Conservation (phyloP, 2,888 invertebrate species). For the Linyphia triangularis region DNA sequence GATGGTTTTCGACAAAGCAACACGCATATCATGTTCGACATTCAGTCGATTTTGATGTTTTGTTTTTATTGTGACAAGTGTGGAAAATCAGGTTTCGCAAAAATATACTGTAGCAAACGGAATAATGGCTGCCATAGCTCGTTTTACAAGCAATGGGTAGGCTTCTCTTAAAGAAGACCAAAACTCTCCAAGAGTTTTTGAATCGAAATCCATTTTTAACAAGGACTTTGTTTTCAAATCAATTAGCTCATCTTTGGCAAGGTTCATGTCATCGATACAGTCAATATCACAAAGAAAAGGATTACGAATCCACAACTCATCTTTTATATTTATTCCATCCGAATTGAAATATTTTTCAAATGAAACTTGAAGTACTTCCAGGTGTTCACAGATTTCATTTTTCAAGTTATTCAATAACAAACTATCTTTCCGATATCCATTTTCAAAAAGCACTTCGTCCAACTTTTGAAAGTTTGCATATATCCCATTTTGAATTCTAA, state of each 20-base stretch:
- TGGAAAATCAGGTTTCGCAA: constrained; percentile 59
- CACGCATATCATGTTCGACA: constrained; percentile 38
- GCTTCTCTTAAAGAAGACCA: constrained; percentile 68
- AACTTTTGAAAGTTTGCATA: too few relatives aligned
- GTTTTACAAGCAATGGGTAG: constrained; percentile 64
- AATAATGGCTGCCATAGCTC: constrained; percentile 67
- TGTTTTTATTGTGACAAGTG: too few relatives aligned
- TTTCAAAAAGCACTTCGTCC: too few relatives aligned
- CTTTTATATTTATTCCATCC: constrained; percentile 55
- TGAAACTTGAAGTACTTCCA: too few relatives aligned
- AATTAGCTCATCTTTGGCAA: constrained; percentile 62
- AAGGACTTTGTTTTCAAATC: constrained; percentile 60
- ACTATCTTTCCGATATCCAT: too few relatives aligned
- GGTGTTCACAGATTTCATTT: too few relatives aligned
- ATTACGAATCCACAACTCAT: constrained; percentile 68
- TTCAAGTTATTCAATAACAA: too few relatives aligned
- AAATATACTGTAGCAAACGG: constrained; percentile 64
- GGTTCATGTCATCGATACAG: constrained; percentile 65
- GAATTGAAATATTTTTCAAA: too few relatives aligned
- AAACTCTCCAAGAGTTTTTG: too few relatives aligned
- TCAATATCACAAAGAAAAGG: constrained; percentile 67
- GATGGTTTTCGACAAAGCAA: constrained; percentile 47
- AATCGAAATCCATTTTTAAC: constrained; percentile 49
- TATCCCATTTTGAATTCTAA: too few relatives aligned
- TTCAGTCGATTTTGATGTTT: constrained; percentile 22